phyloP scores from a whole-genome alignment of 2,797 vertebrate species.

The Epinephelus awoara region DNA sequence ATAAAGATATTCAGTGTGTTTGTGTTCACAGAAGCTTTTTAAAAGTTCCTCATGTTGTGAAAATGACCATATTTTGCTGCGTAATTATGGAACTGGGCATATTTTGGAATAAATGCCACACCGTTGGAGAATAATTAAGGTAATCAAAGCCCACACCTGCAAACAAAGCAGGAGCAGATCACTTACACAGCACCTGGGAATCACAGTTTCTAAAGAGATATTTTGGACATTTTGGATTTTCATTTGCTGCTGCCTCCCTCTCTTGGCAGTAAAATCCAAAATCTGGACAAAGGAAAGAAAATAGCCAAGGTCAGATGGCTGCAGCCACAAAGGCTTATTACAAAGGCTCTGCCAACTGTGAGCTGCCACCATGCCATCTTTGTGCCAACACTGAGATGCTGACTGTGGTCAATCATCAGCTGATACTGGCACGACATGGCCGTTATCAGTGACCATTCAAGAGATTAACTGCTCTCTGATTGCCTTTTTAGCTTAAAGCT shows the following conservation, averaged over 20 bases:
- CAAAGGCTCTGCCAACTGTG: too few species aligned
- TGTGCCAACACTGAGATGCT: too few species aligned
- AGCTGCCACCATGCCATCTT: too few species aligned
- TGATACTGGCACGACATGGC: too few species aligned
- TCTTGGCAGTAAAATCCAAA: not conserved
- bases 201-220: not conserved
- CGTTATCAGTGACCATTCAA: too few species aligned
- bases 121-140: not conserved
- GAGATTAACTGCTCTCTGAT: too few species aligned
- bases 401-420: too few species aligned
- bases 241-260: not conserved
- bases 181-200: not conserved
- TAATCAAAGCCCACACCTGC: not conserved
- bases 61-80: not conserved
- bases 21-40: not conserved
- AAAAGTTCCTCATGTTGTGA: not conserved
- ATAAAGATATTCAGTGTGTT: not conserved
- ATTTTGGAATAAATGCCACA: conserved; percentile 3
- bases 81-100: not conserved
- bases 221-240: not conserved
- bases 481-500: too few species aligned
- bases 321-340: too few species aligned
- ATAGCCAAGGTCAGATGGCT: not conserved
- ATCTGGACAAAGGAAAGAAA: not conserved
- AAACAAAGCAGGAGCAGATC: not conserved